Evolutionary conservation across 1,140 invertebrate species (phyloP), one percentile per base, ranked within the genome.

Genomic region (Leptopilina clavipes): DNA sequence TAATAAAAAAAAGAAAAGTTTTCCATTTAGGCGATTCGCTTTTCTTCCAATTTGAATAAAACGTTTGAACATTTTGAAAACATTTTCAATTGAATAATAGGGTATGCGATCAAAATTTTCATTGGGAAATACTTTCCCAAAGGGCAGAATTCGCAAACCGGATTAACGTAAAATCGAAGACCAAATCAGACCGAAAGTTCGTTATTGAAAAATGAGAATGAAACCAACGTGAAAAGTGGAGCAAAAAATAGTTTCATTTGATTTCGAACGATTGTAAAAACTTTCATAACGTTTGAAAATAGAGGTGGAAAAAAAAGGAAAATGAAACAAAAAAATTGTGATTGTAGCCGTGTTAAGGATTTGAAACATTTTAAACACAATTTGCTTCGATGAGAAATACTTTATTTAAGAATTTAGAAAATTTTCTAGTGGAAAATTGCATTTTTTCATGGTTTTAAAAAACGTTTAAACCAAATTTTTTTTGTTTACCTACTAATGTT

Each of bases 101-200:
- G 10, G 56, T 7, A 59, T 25, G 19, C 25, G 19, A 25, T 25
- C 19, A 59, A 59, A 59, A 59, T 59, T 59, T 25, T 59, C 56
- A 59, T 25, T 59, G 19, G 18, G 11, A 59, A 59, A 25, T 25
- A 11, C 56, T 25, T 59, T 25, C 18, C 56, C 56, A 19, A 25
- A 19, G 56, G 19, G 22, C 10, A 25, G 56, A 59, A 59, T 59
- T 59, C 19, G 19, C 56, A 14, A 59, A 59, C 22, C 19, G 22
- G 56, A 59, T 59, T 59, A 59, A 19, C 19, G 56, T 59, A 59
- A 59, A 18, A 59, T 59, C 56, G 56, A 59, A 59, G 56, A 59
- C 19, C 56, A 59, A 59, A 59, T 59, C 56, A 59, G 56, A 59
- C 19, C 10, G 18, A 59, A 59, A 59, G 56, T 59, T 22, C 56